These are phyloP conservation scores for Lycaon pictus DNA, from an alignment of 2,113 vertebrate genomes.

Conservation along the genomic window DNA sequence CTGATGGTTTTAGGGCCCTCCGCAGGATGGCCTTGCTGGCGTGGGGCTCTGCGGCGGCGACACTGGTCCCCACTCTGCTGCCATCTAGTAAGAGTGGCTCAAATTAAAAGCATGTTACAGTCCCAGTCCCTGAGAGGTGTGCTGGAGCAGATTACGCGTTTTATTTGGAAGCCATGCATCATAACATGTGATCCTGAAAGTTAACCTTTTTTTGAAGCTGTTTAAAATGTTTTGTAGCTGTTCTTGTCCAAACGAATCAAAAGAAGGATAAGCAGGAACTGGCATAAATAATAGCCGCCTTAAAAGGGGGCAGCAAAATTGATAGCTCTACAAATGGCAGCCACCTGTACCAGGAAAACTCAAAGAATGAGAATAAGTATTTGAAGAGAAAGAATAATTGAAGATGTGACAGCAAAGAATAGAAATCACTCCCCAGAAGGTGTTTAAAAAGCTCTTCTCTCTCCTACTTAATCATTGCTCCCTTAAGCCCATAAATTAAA, in stretches of 20 bases:
- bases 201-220: conserved; percentile 88
- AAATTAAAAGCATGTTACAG: conserved; percentile 86
- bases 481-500: conserved; percentile 70
- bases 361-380: conserved; percentile 81
- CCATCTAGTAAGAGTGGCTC: conserved; percentile 81
- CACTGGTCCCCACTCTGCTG: conserved; percentile 79
- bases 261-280: conserved; percentile 86
- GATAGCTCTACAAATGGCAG: conserved; percentile 89
- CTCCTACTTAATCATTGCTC: conserved; percentile 79
- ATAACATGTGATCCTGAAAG: conserved; percentile 86
- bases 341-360: conserved; percentile 87
- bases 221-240: conserved; percentile 89
- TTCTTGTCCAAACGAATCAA: conserved; percentile 89
- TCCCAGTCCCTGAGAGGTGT: conserved; percentile 78
- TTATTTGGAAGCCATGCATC: conserved; percentile 85
- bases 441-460: conserved; percentile 77
- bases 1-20: conserved; percentile 62
- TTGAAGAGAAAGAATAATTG: conserved; percentile 78
- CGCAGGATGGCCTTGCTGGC: conserved; percentile 66
- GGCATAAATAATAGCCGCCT: conserved; percentile 88
- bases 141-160: conserved; percentile 84
- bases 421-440: conserved; percentile 77
- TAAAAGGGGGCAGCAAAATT: conserved; percentile 86
- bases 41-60: not conserved
- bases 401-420: conserved; percentile 79